Base-by-base conservation (phyloP, 2,888 invertebrate genomes). In the Phalera bucephala region DNA sequence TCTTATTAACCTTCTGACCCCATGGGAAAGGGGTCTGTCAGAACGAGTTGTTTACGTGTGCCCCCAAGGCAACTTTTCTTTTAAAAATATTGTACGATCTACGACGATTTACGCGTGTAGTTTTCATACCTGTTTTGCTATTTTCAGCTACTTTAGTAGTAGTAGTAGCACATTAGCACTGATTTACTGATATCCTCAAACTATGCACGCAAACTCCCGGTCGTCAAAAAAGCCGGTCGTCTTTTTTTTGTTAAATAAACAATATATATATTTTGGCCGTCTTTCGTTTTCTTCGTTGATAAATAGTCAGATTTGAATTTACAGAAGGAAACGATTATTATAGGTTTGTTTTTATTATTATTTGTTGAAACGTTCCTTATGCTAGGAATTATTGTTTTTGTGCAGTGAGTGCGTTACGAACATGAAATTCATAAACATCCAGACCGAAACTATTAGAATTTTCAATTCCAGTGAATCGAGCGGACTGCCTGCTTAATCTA, bases 1-100 rank as follows among this genome's bases (percentile, higher is more conserved):
- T 29, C 43, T 45, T 35, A 47, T 47, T 54, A 47, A 51, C 55
- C 59, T 53, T 36, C 30, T 47, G 51, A 47, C 47, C 23, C 30
- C 35, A 13, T 50, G 43, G 46, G 59, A 61, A 59, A 45, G 35
- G 35, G 37, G 27, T 31, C 43, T 26, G 35, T 32, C 35, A 29
- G 22, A 42, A 31, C 26, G 27, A 19, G 19, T 43, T 44, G 47
- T 38, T 37, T 40, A 39, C 40, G 36, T 33, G 28, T 40, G 30
- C 37, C 21, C 57, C 40, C 40, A 33, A 26, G 33, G 23, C 27
- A 30, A 31, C 35, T 32, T 58, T 52, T 40, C 35, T 39, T 32
- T 43, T 23, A 32, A 38, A 38, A 23, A 31, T 43, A 46, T 40
- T 36, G 32, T 43, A 41, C 11, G 31, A 34, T 30, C 42, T 35